Base-by-base conservation (phyloP, 2,888 invertebrate species). In the Drosophila tanythrix region DNA sequence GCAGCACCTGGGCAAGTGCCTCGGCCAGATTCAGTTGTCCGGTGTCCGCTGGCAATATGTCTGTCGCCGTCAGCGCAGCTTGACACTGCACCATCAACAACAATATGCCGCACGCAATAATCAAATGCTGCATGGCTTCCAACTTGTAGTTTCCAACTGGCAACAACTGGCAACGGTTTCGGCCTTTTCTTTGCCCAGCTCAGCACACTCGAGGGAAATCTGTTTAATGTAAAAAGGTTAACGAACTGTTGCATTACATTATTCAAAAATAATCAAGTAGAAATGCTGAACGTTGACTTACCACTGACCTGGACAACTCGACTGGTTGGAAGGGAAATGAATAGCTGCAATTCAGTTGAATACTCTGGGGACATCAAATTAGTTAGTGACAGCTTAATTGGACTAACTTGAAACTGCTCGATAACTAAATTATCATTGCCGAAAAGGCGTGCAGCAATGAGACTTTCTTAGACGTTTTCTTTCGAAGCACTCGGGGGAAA, bases 1-100 rank as follows among this genome's bases (percentile, higher is more conserved):
- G 60, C 62, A 82, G 40, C 61, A 83, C 81, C 64, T 70, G 57
- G 6, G 38, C 46, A 31, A 83, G 13, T 13, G 76, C 76, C 40
- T 65, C n/a, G 8, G 66, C 61, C 51, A 72, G 33, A 0, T 72
- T 46, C 60, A 29, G 38, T 38, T 27, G 38, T 38, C 27, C 13
- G 18, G 18, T 7, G 11, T 36, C 18, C 18, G 55, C 11, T n/a
- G 25, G 36, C 11, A 27, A 55, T 18, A 36, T 15, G 5, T 33
- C 15, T 15, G n/a, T 2, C 13, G 21, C 33, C 40, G 50, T 18
- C 57, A 57, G 10, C 35, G 53, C 21, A 27, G 35, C 29, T 15
- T 55, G 51, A 36, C 60, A 66, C 21, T 53, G 71, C 57, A 69
- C 10, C 25, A 43, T 25, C 10, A 38, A 10, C 2, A n/a, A 8